Evolutionary conservation across 2,113 vertebrate species (phyloP), one percentile per base, ranked within the genome.

Genomic region (Daubentonia madagascariensis): DNA sequence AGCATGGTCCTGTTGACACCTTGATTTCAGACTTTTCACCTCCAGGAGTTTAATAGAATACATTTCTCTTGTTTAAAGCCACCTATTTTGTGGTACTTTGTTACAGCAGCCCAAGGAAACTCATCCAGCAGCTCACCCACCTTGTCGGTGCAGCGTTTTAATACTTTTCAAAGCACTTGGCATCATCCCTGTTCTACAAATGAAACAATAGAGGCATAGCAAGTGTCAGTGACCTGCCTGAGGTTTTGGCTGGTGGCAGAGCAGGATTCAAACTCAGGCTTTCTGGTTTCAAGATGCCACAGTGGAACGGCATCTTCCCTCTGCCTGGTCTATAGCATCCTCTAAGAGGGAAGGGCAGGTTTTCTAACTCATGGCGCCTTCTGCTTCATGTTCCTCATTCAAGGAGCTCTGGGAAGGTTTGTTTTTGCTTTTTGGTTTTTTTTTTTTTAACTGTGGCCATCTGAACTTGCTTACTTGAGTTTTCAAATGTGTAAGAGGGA

Each of bases 181-280:
- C 22, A 2, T 32, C 37, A 1, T 23, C 50, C 13, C 30, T 5
- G 1, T 52, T 75, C 40, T 59, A 3, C 75, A 75, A 20, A 28
- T 1, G 43, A 37, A 32, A 30, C 14, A 0, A 3, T 1, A 18
- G 37, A 50, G 40, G 35, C 1, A 8, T 1, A 0, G 59, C 22
- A 1, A 1, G 63, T 54, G 68, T 76, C 57, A n/a, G 12, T 8
- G 40, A 80, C 32, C 37, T 57, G 37, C 43, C 50, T 40, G 28
- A n/a, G 59, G 35, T 73, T 22, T 20, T 16, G 23, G 40, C 65
- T 30, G 0, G 9, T 40, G 52, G 30, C 37, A 43, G 52, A 91
- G n/a, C 72, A 43, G 80, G 17, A 76, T 23, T 10, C 50, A 52
- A 23, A 52, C 45, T 52, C 59, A 45, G 61, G 43, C 94, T 76